Percentiles rank a stretch among this genome's conserved stretches.
phyloP scores from a whole-genome alignment of 2,888 invertebrate genomes.

The Thymelicus acteon region DNA sequence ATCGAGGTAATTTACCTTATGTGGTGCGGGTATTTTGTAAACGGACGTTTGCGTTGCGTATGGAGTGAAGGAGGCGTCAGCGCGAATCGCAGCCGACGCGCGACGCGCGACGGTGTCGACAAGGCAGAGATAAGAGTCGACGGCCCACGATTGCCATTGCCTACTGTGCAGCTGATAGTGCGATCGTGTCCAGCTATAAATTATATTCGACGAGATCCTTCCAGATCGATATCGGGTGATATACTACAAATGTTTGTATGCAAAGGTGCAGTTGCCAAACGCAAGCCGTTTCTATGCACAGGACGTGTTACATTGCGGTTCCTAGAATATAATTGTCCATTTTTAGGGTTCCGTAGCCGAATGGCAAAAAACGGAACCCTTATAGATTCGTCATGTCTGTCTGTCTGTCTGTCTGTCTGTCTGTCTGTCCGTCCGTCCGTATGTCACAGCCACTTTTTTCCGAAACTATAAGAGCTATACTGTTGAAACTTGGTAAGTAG shows the following conservation, averaged over 20 bases:
- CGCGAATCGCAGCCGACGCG: slow-evolving; percentile 62
- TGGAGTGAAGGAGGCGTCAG: slow-evolving; percentile 69
- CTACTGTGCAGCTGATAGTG: slow-evolving; percentile 43
- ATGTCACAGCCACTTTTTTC: too few relatives aligned
- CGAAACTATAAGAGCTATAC: too few relatives aligned
- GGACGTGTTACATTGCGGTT: background rate
- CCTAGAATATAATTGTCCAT: background rate
- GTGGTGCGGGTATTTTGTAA: slow-evolving; percentile 53
- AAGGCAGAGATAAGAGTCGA: slow-evolving; percentile 59
- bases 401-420: too few relatives aligned
- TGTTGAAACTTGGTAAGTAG: too few relatives aligned
- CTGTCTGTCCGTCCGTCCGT: too few relatives aligned
- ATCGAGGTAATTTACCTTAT: slow-evolving; percentile 36
- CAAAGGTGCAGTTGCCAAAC: slow-evolving; percentile 14
- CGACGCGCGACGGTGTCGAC: slow-evolving; percentile 53
- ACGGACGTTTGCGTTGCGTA: slow-evolving; percentile 63
- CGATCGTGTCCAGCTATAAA: slow-evolving; percentile 18
- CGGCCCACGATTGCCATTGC: slow-evolving; percentile 55
- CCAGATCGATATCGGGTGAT: slow-evolving; percentile 24
- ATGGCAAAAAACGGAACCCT: too few relatives aligned
- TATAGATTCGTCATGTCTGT: too few relatives aligned
- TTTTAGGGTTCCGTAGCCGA: too few relatives aligned
- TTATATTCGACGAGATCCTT: slow-evolving; percentile 17
- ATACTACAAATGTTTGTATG: slow-evolving; percentile 24
- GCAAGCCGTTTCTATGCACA: background rate